Percentiles rank a stretch among this genome's conserved stretches.
These are phyloP conservation scores for Lycocerus yunnanus DNA, from an alignment of 2,888 invertebrate genomes.

Conservation along the genomic window DNA sequence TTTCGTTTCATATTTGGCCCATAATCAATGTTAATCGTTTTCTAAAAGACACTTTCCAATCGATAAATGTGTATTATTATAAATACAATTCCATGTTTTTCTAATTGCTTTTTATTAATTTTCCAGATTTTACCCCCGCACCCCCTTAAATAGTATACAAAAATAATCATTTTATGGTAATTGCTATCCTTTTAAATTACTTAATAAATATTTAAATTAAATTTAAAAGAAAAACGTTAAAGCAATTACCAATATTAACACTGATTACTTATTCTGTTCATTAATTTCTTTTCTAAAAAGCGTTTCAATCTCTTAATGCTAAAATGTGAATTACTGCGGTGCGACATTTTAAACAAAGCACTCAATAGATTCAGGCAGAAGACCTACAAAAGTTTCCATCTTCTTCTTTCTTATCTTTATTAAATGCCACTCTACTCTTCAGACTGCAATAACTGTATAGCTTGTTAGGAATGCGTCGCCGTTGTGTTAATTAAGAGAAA, in stretches of 20 bases:
- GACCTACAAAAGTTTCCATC: conserved; percentile 23
- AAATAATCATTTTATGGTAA: not conserved
- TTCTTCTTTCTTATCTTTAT: conserved; percentile 23
- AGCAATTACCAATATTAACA: conserved; percentile 7
- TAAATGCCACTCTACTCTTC: conserved; percentile 30
- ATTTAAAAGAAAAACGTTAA: not conserved
- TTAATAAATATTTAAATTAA: not conserved
- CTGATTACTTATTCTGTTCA: conserved; percentile 34
- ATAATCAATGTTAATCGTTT: too few species aligned
- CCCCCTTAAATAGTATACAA: not conserved
- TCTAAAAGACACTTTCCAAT: too few species aligned
- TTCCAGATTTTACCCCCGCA: not conserved
- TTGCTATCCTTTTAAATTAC: not conserved
- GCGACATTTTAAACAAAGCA: conserved; percentile 43
- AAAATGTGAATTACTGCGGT: conserved; percentile 39
- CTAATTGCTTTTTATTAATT: not conserved
- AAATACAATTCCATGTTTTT: not conserved
- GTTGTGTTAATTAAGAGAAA: conserved; percentile 55
- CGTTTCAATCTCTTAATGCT: conserved; percentile 35
- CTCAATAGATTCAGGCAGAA: conserved; percentile 35
- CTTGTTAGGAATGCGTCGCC: conserved; percentile 53
- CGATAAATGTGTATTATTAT: too few species aligned
- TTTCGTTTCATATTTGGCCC: too few species aligned
- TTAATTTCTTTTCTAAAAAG: conserved; percentile 35
- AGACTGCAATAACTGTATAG: conserved; percentile 38